Conservation (phyloP, 2,888 invertebrate species). For the Pecten maximus region DNA sequence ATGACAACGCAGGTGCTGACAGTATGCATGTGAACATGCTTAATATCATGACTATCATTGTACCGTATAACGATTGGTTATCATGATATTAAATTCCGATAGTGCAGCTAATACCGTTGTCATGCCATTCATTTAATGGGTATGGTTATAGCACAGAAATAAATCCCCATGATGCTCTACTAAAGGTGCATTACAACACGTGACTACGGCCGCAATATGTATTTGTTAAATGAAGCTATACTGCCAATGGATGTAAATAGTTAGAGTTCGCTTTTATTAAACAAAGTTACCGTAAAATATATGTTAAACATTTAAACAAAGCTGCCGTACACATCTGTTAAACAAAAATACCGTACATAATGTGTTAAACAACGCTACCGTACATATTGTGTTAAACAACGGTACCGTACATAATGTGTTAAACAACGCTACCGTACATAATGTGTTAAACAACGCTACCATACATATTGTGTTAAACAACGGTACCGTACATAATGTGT, state of each 20-base stretch:
- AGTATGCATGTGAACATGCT: background rate
- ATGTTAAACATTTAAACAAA: background rate
- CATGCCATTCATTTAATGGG: background rate
- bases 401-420: background rate
- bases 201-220: background rate
- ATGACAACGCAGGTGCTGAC: background rate
- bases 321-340: background rate
- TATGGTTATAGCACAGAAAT: background rate
- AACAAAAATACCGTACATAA: background rate
- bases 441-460: background rate
- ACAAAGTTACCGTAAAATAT: background rate
- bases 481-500: background rate
- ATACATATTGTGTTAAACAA: background rate
- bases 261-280: too few species aligned
- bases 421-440: background rate
- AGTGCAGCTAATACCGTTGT: background rate
- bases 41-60: background rate
- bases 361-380: background rate
- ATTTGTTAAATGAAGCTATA: background rate
- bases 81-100: background rate
- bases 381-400: background rate
- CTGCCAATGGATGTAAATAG: too few species aligned
- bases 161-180: background rate
- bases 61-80: background rate
- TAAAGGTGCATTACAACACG: background rate